Percentiles rank a stretch among this genome's conserved stretches.
These are phyloP conservation scores for Epinotia demarniana DNA, from an alignment of 2,888 invertebrate species.

Conservation along the genomic window DNA sequence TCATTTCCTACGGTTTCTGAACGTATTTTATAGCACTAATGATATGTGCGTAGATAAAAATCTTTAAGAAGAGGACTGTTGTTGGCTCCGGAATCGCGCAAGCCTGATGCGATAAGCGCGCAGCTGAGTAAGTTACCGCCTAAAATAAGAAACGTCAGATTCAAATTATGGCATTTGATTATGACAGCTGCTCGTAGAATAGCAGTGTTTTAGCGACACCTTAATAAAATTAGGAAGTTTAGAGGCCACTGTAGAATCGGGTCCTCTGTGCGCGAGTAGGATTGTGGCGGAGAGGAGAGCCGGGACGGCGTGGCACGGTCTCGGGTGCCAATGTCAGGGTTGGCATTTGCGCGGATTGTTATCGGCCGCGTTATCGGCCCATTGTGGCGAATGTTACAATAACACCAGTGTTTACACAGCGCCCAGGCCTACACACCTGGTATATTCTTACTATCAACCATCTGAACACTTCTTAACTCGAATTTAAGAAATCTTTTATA, in stretches of 20 bases:
- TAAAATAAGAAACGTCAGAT: too few species aligned
- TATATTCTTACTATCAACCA: slow-evolving; percentile 12
- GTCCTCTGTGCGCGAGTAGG: background rate
- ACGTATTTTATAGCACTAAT: too few species aligned
- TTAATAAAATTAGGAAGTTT: too few species aligned
- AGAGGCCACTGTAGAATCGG: too few species aligned
- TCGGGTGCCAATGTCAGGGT: slow-evolving; percentile 50
- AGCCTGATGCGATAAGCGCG: too few species aligned
- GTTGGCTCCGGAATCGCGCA: background rate
- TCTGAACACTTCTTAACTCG: slow-evolving; percentile 10
- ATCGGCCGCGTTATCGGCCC: slow-evolving; percentile 55
- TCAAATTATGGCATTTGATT: too few species aligned
- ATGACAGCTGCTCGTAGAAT: too few species aligned
- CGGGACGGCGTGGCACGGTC: slow-evolving; percentile 13
- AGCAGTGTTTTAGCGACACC: too few species aligned
- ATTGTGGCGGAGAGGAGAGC: slow-evolving; percentile 5
- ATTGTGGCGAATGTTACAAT: slow-evolving; percentile 54
- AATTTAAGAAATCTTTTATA: slow-evolving; percentile 12
- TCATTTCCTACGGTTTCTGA: too few species aligned
- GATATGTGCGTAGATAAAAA: too few species aligned
- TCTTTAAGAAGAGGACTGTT: background rate
- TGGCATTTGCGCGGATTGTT: slow-evolving; percentile 48
- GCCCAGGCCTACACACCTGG: slow-evolving; percentile 37
- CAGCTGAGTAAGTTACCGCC: too few species aligned
- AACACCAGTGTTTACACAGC: slow-evolving; percentile 53